Percentiles rank a stretch among this genome's conserved stretches.
phyloP scores from a whole-genome alignment of 1,140 invertebrate species.

The Proales similis region DNA sequence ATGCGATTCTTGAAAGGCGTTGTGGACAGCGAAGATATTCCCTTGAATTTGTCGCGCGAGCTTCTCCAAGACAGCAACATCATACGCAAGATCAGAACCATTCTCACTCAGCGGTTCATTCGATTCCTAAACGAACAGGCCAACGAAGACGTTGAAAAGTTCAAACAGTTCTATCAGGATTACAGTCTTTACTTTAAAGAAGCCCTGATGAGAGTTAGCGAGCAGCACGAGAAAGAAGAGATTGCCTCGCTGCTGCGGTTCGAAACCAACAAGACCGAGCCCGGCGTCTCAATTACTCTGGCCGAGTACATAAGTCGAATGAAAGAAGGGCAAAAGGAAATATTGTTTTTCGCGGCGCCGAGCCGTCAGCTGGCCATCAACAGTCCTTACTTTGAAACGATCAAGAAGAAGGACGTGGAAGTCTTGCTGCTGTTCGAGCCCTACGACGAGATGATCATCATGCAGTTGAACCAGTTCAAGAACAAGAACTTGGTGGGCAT shows the following conservation, averaged over 20 bases:
- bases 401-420: slow-evolving; percentile 73
- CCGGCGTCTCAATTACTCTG: slow-evolving; percentile 70
- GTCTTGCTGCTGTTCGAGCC: slow-evolving; percentile 90
- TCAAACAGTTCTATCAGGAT: slow-evolving; percentile 77
- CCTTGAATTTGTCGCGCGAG: slow-evolving; percentile 88
- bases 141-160: slow-evolving; percentile 73
- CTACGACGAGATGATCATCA: slow-evolving; percentile 86
- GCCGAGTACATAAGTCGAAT: slow-evolving; percentile 71
- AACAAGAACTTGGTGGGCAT: slow-evolving; percentile 73
- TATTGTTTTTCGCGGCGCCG: slow-evolving; percentile 86
- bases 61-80: slow-evolving; percentile 83
- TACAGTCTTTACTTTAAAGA: slow-evolving; percentile 90
- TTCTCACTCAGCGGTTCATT: slow-evolving; percentile 73
- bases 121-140: slow-evolving; percentile 77
- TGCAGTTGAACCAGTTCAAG: slow-evolving; percentile 77
- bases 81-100: slow-evolving; percentile 63
- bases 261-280: slow-evolving; percentile 72
- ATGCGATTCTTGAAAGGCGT: slow-evolving; percentile 87
- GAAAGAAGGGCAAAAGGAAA: slow-evolving; percentile 69
- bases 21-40: slow-evolving; percentile 95
- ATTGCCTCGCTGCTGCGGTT: slow-evolving; percentile 81
- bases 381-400: slow-evolving; percentile 86
- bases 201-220: slow-evolving; percentile 75
- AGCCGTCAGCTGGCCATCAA: slow-evolving; percentile 80
- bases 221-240: slow-evolving; percentile 76